Conservation (phyloP, 2,888 invertebrate genomes). For the Cosmopolites sordidus region DNA sequence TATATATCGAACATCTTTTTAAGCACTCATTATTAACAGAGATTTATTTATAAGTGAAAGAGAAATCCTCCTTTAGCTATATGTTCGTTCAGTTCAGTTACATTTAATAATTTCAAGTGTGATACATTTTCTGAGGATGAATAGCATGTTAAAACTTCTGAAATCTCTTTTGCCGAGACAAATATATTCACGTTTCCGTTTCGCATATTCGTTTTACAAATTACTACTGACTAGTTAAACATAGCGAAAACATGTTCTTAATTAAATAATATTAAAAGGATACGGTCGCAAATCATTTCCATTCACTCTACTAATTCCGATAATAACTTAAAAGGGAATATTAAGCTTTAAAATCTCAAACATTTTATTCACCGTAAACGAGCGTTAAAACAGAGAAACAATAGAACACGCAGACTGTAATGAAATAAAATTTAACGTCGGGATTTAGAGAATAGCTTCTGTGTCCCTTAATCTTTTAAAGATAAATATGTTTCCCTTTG, state of each 20-base stretch:
- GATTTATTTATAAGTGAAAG: no score
- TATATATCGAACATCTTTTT: no score
- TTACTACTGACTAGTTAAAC: neutral
- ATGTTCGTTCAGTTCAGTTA: no score
- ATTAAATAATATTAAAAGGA: neutral
- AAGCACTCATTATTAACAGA: no score
- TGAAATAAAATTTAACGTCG: conserved; percentile 5
- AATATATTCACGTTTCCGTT: neutral
- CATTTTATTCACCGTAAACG: conserved; percentile 11
- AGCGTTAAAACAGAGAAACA: conserved; percentile 12
- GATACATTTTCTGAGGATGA: no score
- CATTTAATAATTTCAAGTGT: no score
- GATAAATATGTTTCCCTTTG: conserved; percentile 29
- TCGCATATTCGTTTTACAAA: neutral
- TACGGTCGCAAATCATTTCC: conserved; percentile 1
- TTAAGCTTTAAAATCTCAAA: conserved; percentile 12
- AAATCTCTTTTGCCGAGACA: no score
- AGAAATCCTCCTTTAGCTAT: no score
- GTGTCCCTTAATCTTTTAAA: conserved; percentile 7
- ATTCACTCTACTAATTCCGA: conserved; percentile 3
- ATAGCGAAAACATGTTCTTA: neutral
- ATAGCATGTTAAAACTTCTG: no score
- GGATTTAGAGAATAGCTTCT: conserved; percentile 3
- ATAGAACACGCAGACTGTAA: conserved; percentile 9
- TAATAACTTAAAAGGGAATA: conserved; percentile 10